Evolutionary conservation across 2,888 invertebrate species (phyloP).

Genomic region (Melikaiella ostensackeni): DNA sequence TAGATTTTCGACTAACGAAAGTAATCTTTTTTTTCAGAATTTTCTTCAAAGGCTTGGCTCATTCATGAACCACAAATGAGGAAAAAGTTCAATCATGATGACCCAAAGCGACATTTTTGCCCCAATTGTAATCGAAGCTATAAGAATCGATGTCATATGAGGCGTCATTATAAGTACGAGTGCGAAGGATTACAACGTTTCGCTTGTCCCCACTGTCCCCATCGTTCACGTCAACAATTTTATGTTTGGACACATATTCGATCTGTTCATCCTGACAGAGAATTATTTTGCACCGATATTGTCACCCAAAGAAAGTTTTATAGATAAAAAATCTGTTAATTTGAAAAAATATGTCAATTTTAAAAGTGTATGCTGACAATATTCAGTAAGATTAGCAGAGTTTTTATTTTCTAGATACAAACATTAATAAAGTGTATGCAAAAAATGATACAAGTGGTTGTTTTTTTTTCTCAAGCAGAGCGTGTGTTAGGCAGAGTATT

Average conservation of each 20-base stretch:
- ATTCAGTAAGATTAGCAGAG: too few relatives aligned
- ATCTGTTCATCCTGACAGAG: slow-evolving; percentile 67
- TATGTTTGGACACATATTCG: slow-evolving; percentile 74
- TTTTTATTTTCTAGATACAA: too few relatives aligned
- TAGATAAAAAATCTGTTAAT: too few relatives aligned
- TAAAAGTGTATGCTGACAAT: too few relatives aligned
- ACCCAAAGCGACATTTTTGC: slow-evolving; percentile 75
- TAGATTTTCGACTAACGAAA: not conserved
- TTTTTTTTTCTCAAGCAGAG: too few relatives aligned
- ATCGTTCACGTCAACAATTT: slow-evolving; percentile 70
- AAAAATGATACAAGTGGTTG: too few relatives aligned
- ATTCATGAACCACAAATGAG: not conserved
- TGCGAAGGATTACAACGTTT: slow-evolving; percentile 74
- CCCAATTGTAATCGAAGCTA: slow-evolving; percentile 81
- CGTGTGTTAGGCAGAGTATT: too few relatives aligned
- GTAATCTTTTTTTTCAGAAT: slow-evolving; percentile 19
- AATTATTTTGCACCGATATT: slow-evolving; percentile 64
- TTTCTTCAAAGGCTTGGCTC: not conserved
- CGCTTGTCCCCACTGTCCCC: slow-evolving; percentile 73
- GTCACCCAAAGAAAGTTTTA: too few relatives aligned
- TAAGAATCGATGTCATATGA: slow-evolving; percentile 81
- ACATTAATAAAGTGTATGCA: too few relatives aligned
- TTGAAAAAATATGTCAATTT: too few relatives aligned
- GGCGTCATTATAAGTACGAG: slow-evolving; percentile 79
- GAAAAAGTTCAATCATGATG: too few relatives aligned